Base-by-base conservation (phyloP, 2,888 invertebrate genomes). In the Leucania comma region DNA sequence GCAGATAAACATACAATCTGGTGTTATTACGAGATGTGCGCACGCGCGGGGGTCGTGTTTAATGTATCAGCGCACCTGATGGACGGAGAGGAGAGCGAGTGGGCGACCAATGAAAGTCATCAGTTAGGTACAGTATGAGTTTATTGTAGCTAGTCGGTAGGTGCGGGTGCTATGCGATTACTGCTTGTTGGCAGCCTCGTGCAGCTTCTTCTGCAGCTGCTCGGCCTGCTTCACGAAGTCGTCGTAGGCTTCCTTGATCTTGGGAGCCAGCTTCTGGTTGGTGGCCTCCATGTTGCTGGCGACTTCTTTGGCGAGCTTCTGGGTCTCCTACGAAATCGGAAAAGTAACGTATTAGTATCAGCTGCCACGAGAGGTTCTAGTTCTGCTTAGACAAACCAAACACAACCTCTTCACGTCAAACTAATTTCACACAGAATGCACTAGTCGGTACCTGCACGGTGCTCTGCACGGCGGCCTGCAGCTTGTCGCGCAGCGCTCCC, bases 181-280 rank as follows among this genome's bases (percentile, higher is more conserved):
- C 87, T 93, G 93, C 92, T 95, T 94, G 89, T 59, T 89, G 89
- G 95, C 94, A 75, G 92, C 94, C 26, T 93, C 95, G 88, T 93
- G 94, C 79, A 95, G 51, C 79, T 93, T 93, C 92, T 93, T 92
- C 90, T 93, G 93, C 63, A 95, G 86, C 35, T 85, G 85, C 87
- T 93, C 85, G 58, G 88, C 90, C 58, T 93, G 90, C 89, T 93
- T 93, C 29, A 91, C 88, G 89, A 95, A 93, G 86, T 91, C 90
- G 32, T 95, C 92, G 91, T 92, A 95, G 2, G 95, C 95, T 32
- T 85, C 84, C 90, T 94, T 92, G 86, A 95, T 80, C 90, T 92
- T 85, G 35, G 95, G 95, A 54, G 91, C 93, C 78, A 96, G 86
- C 87, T 94, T 93, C 88, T 93, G 70, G 92, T 93, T 94, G 81